Percentiles rank a stretch among this genome's conserved stretches.
phyloP scores from a whole-genome alignment of 2,113 vertebrate genomes.

The Panthera tigris region DNA sequence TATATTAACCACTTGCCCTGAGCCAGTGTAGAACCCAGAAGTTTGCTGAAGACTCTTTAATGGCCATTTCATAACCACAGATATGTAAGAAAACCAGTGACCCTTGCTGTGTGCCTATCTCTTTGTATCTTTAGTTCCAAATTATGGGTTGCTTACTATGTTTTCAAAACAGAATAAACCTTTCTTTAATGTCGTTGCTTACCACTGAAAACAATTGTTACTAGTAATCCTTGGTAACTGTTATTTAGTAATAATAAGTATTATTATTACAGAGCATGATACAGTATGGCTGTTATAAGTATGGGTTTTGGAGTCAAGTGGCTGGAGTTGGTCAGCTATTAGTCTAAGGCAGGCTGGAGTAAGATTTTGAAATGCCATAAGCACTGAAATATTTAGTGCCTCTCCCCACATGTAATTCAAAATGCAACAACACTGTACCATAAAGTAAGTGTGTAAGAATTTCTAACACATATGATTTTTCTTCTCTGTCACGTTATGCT shows the following conservation, averaged over 20 bases:
- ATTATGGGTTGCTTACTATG: conserved; percentile 44
- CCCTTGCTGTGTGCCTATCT: neutral
- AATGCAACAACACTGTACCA: neutral
- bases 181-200: conserved; percentile 46
- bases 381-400: neutral
- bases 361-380: conserved; percentile 42
- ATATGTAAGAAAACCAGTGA: neutral
- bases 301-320: neutral
- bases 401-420: neutral
- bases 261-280: neutral
- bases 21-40: neutral
- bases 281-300: neutral
- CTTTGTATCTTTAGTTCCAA: conserved; percentile 40
- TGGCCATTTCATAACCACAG: conserved; percentile 11
- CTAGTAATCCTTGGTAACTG: neutral
- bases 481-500: neutral
- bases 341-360: neutral
- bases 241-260: conserved; percentile 16
- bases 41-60: neutral
- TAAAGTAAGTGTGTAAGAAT: neutral
- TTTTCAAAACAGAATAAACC: conserved; percentile 45
- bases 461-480: neutral
- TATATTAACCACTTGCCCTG: conserved; percentile 67
- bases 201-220: conserved; percentile 17
- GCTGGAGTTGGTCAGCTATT: neutral